Evolutionary conservation across 2,797 vertebrate genomes (phyloP), one percentile per base, ranked within the genome.

Genomic region (Hylomyscus alleni): DNA sequence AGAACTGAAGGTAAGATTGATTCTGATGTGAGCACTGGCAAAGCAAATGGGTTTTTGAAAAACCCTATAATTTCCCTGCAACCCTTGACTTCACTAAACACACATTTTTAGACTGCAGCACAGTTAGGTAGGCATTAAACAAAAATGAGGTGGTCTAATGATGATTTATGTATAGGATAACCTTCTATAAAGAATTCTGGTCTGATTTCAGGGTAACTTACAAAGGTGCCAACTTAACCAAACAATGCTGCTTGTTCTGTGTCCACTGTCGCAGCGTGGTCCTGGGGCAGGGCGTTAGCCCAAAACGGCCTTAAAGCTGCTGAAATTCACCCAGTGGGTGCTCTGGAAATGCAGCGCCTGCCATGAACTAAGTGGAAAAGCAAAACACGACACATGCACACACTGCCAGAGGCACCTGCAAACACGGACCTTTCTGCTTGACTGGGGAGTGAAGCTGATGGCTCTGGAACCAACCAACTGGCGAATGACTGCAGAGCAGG

Each of bases 11-110:
- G 98, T 97, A 92, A 98, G 98, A 98, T 97, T 98, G 98, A 98
- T 98, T 98, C 97, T 96, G 98, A 98, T 97, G 98, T 0, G 98
- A 98, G 95, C 97, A 97, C 98, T 97, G 40, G 98, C 98, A 96
- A 98, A 97, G 98, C 98, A 98, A 98, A 99, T 98, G 98, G 98
- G 94, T 98, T 99, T 98, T 98, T 98, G 98, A 98, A 97, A 97
- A 98, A 98, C 97, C 98, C 98, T 98, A 6, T 98, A 98, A 99
- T 98, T 99, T 98, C 97, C 84, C 94, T 0, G 93, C 98, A 98
- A 98, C 98, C 98, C 98, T 97, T 98, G 98, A 98, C 98, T 98
- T 97, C 97, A 96, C 98, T 98, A 98, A 98, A 98, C 98, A 98
- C 98, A 98, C 98, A 98, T 97, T 98, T 98, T 97, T 95, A 97